Percentiles rank a stretch among this genome's conserved stretches.
Conservation (phyloP, 2,113 vertebrate genomes). For the Channa maculata region DNA sequence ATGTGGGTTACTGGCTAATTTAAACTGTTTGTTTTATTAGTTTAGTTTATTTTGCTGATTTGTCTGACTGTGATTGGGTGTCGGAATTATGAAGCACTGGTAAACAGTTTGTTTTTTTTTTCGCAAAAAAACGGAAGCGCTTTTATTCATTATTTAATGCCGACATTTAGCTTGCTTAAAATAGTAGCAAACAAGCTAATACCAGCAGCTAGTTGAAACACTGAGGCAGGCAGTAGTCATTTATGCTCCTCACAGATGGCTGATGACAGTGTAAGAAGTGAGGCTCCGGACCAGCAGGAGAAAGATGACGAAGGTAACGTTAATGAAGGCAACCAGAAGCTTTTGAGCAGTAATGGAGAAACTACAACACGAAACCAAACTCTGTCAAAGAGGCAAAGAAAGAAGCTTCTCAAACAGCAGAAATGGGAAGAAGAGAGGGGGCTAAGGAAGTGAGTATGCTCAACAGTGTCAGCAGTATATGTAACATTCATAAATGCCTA, state of each 20-base stretch:
- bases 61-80: accelerated
- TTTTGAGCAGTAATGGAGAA: slow-evolving; percentile 9
- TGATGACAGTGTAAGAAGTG: slow-evolving; percentile 4
- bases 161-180: background rate
- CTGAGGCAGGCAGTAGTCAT: background rate
- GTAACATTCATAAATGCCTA: too few relatives aligned
- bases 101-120: background rate
- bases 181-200: slow-evolving; percentile 3
- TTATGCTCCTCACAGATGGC: slow-evolving; percentile 19
- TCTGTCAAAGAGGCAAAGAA: slow-evolving; percentile 92
- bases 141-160: slow-evolving; percentile 6
- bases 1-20: slow-evolving; percentile 17
- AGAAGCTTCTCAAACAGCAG: slow-evolving; percentile 91
- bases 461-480: background rate
- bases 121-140: too few relatives aligned
- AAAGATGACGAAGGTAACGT: background rate
- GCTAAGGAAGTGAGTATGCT: slow-evolving; percentile 87
- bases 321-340: background rate
- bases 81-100: accelerated
- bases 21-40: too few relatives aligned
- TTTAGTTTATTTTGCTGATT: accelerated
- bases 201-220: background rate
- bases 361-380: background rate
- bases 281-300: background rate
- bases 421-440: slow-evolving; percentile 96